phyloP scores from a whole-genome alignment of 2,113 vertebrate genomes.

The Dromaius novaehollandiae region DNA sequence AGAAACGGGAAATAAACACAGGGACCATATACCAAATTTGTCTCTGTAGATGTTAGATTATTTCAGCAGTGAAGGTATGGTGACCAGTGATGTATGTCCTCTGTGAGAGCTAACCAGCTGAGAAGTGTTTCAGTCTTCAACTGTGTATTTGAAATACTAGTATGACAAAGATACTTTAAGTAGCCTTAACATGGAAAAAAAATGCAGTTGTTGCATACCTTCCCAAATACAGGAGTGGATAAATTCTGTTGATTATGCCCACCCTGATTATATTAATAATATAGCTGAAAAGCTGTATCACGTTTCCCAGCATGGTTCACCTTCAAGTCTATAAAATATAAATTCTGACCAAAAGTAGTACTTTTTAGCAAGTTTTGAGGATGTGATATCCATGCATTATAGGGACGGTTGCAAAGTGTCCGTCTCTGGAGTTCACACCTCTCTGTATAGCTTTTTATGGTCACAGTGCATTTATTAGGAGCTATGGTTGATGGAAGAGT shows the following conservation, averaged over 20 bases:
- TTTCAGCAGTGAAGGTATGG: neutral
- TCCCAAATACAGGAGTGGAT: neutral
- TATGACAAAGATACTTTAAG: neutral
- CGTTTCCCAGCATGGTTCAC: neutral
- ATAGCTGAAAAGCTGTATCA: neutral
- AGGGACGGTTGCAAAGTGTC: neutral
- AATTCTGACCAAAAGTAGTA: neutral
- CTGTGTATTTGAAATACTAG: neutral
- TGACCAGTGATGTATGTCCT: neutral
- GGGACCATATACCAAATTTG: neutral
- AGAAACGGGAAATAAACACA: neutral
- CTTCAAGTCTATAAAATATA: neutral
- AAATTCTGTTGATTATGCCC: neutral
- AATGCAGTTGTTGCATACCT: neutral
- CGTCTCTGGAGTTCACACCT: neutral
- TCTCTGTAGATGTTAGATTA: neutral
- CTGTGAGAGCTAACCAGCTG: neutral
- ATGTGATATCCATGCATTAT: neutral
- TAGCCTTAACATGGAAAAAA: neutral
- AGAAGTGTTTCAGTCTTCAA: neutral
- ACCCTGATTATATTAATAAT: neutral
- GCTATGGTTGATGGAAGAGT: slow-evolving; percentile 27
- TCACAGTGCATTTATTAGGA: neutral
- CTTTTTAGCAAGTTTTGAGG: neutral
- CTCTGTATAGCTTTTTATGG: neutral